Conservation (phyloP, 2,113 vertebrate species). For the Patagioenas fasciata region DNA sequence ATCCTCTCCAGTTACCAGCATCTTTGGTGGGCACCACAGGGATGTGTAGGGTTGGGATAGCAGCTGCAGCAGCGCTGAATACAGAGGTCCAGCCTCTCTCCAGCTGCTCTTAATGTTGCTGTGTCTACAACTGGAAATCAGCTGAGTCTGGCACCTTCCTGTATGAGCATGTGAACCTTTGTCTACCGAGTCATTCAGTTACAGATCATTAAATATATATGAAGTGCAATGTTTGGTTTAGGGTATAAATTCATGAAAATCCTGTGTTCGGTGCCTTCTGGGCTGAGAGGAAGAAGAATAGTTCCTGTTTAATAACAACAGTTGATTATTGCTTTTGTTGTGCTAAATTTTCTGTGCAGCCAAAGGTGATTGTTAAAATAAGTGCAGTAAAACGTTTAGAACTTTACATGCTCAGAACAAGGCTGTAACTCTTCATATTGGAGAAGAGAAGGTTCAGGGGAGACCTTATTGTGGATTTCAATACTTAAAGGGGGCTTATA, state of each 20-base stretch:
- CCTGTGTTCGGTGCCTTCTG: background rate
- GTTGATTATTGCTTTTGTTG: background rate
- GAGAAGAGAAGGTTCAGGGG: no score
- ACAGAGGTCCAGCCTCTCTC: background rate
- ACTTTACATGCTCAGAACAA: background rate
- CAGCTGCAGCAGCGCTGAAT: background rate
- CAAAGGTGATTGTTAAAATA: background rate
- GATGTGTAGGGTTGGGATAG: background rate
- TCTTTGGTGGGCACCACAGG: background rate
- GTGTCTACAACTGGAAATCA: fast-evolving
- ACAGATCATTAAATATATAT: background rate
- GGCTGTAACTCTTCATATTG: background rate
- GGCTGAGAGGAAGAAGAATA: background rate
- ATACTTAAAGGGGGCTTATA: no score
- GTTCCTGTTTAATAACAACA: background rate
- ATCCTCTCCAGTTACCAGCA: background rate
- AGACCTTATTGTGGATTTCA: no score
- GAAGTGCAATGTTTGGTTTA: background rate
- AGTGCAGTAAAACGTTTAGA: background rate
- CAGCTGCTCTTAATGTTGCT: background rate
- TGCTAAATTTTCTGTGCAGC: background rate
- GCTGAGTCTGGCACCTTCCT: background rate
- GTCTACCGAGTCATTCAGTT: background rate
- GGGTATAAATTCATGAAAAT: background rate
- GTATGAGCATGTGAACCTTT: fast-evolving